Evolutionary conservation across 2,888 invertebrate species (phyloP), one percentile per base, ranked within the genome.

Genomic region (Drosophila affinis): DNA sequence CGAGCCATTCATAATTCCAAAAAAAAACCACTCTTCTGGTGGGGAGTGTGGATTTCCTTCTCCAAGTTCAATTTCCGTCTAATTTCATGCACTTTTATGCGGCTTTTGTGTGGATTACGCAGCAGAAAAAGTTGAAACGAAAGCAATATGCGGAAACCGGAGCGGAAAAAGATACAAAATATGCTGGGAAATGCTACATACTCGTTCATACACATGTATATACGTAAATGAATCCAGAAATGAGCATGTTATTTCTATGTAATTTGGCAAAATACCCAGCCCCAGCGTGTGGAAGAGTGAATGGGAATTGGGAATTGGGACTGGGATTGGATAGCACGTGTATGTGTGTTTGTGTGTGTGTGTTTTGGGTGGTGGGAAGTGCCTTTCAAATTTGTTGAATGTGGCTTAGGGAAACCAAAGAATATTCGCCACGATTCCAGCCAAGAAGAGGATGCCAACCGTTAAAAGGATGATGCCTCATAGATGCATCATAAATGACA

Each of bases 11-110:
- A 85, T 84, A 87, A 83, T 81, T 84, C 69, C 55, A 48, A 67
- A 32, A 55, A 55, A 6, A 32, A 21, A 21, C 21, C 34, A 39
- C 39, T 7, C 34, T 34, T 34, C 5, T 4, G 34, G 34, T 6
- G 39, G 6, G 39, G 39, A n/a, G 14, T 39, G 12, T 46, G 32
- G 34, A 46, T 46, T 49, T 58, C 45, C 57, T 54, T 56, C 63
- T 24, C 53, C 65, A 72, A 79, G 78, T 82, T 79, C 88, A 88
- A 83, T 83, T 83, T 83, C 83, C 83, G 83, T 80, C 86, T 73
- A 87, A 83, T 83, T 83, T 83, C 86, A 85, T 87, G 86, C 86
- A 86, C 76, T 88, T 86, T 83, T 86, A 86, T 83, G 80, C 76
- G 88, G 87, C 82, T 68, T 75, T 82, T 82, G 85, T 87, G 75